phyloP scores from a whole-genome alignment of 2,797 vertebrate species.

The Emydoidea blandingii region DNA sequence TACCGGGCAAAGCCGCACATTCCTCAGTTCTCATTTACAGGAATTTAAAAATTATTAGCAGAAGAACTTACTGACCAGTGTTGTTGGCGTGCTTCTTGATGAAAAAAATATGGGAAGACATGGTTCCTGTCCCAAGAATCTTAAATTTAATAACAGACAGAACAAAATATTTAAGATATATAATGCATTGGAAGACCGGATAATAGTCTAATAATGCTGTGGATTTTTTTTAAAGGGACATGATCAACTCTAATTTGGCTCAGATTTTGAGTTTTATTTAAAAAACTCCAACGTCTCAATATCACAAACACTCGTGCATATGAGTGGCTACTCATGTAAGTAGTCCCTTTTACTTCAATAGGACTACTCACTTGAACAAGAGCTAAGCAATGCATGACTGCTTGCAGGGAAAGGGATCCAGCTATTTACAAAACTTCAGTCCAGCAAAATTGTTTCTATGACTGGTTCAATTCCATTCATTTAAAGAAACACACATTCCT shows the following conservation, averaged over 20 bases:
- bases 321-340: not conserved
- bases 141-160: not conserved
- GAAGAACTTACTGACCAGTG: not conserved
- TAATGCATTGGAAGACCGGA: not conserved
- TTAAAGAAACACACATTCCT: not conserved
- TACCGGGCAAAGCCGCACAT: not conserved
- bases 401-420: not conserved
- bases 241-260: not conserved
- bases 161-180: not conserved
- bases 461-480: not conserved
- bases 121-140: not conserved
- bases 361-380: not conserved
- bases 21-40: not conserved
- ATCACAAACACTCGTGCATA: not conserved
- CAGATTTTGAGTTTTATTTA: not conserved
- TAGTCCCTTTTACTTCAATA: not conserved
- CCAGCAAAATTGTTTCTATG: not conserved
- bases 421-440: not conserved
- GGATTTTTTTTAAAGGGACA: not conserved
- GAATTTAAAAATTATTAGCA: not conserved
- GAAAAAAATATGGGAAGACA: not conserved
- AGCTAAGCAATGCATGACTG: not conserved
- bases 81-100: not conserved
- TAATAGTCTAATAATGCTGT: not conserved
- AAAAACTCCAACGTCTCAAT: not conserved